phyloP scores from a whole-genome alignment of 2,888 invertebrate species.

The Apamea anceps region DNA sequence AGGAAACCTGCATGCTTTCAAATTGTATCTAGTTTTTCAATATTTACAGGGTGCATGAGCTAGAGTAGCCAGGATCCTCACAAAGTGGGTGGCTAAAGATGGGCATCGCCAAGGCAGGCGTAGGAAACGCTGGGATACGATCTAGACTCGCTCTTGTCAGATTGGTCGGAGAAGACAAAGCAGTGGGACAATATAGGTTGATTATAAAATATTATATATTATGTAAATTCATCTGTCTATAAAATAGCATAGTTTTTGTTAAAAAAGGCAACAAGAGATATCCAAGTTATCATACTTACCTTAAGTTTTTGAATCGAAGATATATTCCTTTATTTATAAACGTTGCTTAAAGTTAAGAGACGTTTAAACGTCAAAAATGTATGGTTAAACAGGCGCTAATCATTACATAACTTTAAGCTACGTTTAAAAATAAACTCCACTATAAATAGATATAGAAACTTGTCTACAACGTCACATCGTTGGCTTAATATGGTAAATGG shows the following conservation, averaged over 20 bases:
- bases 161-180: background rate
- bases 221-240: too few species aligned
- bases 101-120: background rate
- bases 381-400: too few species aligned
- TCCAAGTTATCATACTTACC: background rate
- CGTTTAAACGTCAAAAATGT: too few species aligned
- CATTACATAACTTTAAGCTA: too few species aligned
- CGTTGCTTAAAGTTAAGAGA: too few species aligned
- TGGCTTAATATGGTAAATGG: constrained; percentile 48
- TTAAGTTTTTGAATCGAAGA: background rate
- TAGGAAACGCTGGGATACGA: background rate
- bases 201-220: too few species aligned
- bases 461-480: background rate
- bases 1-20: background rate
- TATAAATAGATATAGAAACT: background rate
- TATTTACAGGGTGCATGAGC: background rate
- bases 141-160: background rate
- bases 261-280: background rate
- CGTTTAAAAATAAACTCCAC: too few species aligned
- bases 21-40: background rate
- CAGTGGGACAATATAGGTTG: background rate
- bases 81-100: background rate
- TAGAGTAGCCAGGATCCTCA: background rate
- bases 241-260: background rate
- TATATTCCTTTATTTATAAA: too few species aligned